Conservation (phyloP, 2,888 invertebrate species). For the Sclerodermus sp. region DNA sequence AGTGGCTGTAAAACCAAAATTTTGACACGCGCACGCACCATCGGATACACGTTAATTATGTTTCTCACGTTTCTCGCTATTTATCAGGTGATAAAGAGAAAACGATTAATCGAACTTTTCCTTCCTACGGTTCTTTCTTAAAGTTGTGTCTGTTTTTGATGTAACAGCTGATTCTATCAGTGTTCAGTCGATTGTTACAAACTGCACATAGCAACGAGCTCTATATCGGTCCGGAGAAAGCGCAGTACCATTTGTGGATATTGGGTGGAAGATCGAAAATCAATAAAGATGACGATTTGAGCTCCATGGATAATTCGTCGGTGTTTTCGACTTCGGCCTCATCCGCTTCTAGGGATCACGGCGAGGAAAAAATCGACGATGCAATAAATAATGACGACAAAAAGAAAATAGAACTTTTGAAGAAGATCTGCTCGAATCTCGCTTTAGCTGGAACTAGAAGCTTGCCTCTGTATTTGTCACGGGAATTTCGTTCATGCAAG, state of each 20-base stretch:
- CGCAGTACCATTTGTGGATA: conserved; percentile 24
- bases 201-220: conserved; percentile 24
- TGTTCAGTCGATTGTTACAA: conserved; percentile 29
- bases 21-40: conserved; percentile 6
- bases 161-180: conserved; percentile 23
- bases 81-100: conserved; percentile 36
- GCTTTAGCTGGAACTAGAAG: not conserved
- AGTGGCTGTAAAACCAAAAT: conserved; percentile 23
- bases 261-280: conserved; percentile 12
- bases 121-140: too few species aligned
- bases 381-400: too few species aligned
- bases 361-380: too few species aligned
- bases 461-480: too few species aligned
- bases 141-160: too few species aligned
- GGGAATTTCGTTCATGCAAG: too few species aligned
- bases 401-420: not conserved
- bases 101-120: too few species aligned
- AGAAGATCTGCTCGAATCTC: not conserved
- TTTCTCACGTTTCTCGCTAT: conserved; percentile 20
- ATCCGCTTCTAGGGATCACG: too few species aligned
- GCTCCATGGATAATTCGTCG: too few species aligned
- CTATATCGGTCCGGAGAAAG: conserved; percentile 14
- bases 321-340: too few species aligned
- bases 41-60: conserved; percentile 17
- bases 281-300: too few species aligned